Conservation (phyloP, 2,113 vertebrate genomes). For the Myotis lucifugus region DNA sequence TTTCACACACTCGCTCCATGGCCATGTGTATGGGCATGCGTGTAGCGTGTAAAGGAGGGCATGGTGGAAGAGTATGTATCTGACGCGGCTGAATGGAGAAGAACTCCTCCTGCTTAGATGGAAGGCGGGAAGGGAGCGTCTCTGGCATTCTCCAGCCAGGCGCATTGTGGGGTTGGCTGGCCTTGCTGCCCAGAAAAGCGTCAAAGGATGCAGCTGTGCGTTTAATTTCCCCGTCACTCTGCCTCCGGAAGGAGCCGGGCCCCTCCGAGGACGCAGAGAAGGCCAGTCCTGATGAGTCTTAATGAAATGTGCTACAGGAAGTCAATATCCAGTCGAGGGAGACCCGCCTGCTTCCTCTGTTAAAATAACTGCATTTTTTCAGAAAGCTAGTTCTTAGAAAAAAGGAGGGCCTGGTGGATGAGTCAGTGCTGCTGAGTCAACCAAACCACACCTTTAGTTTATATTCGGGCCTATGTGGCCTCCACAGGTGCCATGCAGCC, state of each 20-base stretch:
- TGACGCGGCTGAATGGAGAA: not conserved
- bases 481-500: not conserved
- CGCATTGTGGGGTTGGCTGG: not conserved
- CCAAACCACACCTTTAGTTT: not conserved
- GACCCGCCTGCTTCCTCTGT: not conserved
- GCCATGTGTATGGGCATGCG: not conserved
- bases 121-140: not conserved
- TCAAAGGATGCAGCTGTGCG: not conserved
- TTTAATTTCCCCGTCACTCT: constrained; percentile 56
- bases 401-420: not conserved
- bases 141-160: not conserved
- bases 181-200: not conserved
- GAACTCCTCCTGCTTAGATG: not conserved
- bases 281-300: constrained; percentile 20
- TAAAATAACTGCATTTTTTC: not conserved
- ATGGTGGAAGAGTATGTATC: not conserved
- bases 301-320: constrained; percentile 59
- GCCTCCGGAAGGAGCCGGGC: constrained; percentile 52
- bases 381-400: not conserved
- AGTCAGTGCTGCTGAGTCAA: not conserved
- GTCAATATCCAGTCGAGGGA: constrained; percentile 64
- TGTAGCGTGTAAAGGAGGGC: not conserved
- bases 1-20: not conserved
- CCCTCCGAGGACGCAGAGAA: constrained; percentile 40
- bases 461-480: not conserved